These are phyloP conservation scores for Hylaeus volcanicus DNA, from an alignment of 1,140 invertebrate species.

Conservation along the genomic window DNA sequence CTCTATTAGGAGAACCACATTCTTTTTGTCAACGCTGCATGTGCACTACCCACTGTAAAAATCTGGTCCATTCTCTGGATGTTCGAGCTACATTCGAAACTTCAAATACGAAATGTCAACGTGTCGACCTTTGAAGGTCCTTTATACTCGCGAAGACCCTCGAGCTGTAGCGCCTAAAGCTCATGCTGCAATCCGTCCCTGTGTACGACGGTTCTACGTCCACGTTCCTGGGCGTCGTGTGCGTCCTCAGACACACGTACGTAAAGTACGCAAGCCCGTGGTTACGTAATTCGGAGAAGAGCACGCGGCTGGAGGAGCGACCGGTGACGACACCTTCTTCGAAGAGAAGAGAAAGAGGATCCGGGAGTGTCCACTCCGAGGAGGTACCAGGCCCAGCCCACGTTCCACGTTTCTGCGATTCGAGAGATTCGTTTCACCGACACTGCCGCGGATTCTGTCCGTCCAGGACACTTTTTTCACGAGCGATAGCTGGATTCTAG, in stretches of 20 bases:
- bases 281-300: slow-evolving; percentile 69
- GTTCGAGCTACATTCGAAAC: too few relatives aligned
- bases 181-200: too few relatives aligned
- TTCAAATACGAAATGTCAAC: too few relatives aligned
- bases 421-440: slow-evolving; percentile 4
- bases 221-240: neutral
- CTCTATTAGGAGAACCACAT: too few relatives aligned
- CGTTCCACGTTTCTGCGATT: slow-evolving; percentile 36
- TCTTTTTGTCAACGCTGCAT: too few relatives aligned
- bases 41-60: too few relatives aligned
- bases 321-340: slow-evolving; percentile 64
- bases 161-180: too few relatives aligned
- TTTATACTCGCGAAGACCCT: too few relatives aligned
- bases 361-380: slow-evolving; percentile 65
- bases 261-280: neutral
- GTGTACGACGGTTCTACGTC: neutral
- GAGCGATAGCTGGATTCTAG: neutral
- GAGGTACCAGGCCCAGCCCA: slow-evolving; percentile 52
- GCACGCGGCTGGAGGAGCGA: slow-evolving; percentile 57
- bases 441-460: neutral
- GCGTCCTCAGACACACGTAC: slow-evolving; percentile 12
- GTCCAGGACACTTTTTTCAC: neutral
- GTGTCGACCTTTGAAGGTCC: too few relatives aligned
- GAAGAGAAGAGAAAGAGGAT: slow-evolving; percentile 49
- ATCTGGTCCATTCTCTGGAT: too few relatives aligned